Evolutionary conservation across 1,140 invertebrate species (phyloP).

Genomic region (Trichoplusia ni): DNA sequence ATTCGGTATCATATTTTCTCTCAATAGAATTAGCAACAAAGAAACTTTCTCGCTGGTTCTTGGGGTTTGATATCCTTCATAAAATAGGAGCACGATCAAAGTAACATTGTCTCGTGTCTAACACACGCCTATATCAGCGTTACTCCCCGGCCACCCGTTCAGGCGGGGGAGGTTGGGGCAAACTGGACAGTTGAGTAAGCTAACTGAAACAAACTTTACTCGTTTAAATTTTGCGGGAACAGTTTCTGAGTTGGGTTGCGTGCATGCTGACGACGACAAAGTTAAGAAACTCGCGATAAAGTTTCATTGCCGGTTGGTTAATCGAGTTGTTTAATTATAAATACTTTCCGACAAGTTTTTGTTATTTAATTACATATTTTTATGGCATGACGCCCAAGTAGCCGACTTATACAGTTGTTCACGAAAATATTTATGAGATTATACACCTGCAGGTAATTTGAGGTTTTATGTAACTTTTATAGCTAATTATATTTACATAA

Average conservation of each 20-base stretch:
- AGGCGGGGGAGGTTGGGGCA: conserved; percentile 28
- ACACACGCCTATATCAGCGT: conserved; percentile 64
- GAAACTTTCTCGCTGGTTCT: not conserved
- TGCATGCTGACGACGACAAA: conserved; percentile 56
- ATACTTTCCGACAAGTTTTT: conserved; percentile 19
- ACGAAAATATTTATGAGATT: conserved; percentile 1
- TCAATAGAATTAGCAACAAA: conserved; percentile 30
- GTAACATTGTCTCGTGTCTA: conserved; percentile 48
- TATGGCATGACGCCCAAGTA: conserved; percentile 7
- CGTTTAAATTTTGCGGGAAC: conserved; percentile 77
- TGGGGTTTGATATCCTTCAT: conserved; percentile 38
- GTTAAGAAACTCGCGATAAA: conserved; percentile 57
- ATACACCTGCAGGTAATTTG: not conserved
- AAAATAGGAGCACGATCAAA: conserved; percentile 49
- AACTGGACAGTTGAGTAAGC: conserved; percentile 62
- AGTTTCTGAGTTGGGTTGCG: conserved; percentile 57
- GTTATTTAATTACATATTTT: conserved; percentile 23
- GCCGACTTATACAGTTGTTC: not conserved
- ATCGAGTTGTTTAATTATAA: conserved; percentile 60
- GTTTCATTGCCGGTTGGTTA: conserved; percentile 57
- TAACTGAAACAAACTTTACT: conserved; percentile 74
- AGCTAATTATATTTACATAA: too few species aligned
- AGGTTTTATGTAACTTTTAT: not conserved
- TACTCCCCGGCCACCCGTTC: conserved; percentile 28
- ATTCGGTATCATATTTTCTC: conserved; percentile 10